Evolutionary conservation across 2,888 invertebrate genomes (phyloP), one percentile per base, ranked within the genome.

Genomic region (Sicus ferrugineus): DNA sequence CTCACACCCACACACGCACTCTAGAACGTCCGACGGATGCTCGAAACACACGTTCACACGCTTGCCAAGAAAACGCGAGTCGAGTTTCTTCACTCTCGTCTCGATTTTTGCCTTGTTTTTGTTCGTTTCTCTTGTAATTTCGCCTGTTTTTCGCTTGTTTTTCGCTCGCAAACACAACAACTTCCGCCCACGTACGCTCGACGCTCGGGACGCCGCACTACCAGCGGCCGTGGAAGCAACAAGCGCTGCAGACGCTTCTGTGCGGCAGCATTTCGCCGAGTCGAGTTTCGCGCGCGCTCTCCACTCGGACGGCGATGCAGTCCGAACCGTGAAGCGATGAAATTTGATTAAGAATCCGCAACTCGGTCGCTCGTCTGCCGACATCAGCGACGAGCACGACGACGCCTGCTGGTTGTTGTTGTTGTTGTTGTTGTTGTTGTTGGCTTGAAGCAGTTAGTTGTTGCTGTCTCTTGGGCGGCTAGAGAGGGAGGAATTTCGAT

Each of bases 321-420:
- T 73, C 74, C 70, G 72, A 72, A 73, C 73, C 73, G 73, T 74
- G 74, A 74, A 73, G 73, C 72, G 74, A 73, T 74, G 74, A 70
- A 74, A 73, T 75, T 74, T 74, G 74, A 74, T 75, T 75, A 73
- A 75, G 73, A 72, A 72, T 70, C 66, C 72, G 48, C 48, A 6
- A 34, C 38, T 50, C 3, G 54, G 5, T n/a, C n/a, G 28, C 9
- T 23, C 54, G 26, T 54, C 16, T 26, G 30, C 48, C 34, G 59
- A 19, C 38, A 23, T 54, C n/a, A 31, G 56, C 30, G 11, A 30
- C 56, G 56, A 42, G 21, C 21, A 54, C n/a, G 56, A 56, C 38
- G 19, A 23, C 38, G 42, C 11, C 11, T 34, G 5, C 34, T 59
- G 16, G 23, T 21, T 11, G 38, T 6, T 16, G n/a, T 3, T 46